Evolutionary conservation across 2,888 invertebrate genomes (phyloP).

Genomic region (Brassicogethes aeneus): DNA sequence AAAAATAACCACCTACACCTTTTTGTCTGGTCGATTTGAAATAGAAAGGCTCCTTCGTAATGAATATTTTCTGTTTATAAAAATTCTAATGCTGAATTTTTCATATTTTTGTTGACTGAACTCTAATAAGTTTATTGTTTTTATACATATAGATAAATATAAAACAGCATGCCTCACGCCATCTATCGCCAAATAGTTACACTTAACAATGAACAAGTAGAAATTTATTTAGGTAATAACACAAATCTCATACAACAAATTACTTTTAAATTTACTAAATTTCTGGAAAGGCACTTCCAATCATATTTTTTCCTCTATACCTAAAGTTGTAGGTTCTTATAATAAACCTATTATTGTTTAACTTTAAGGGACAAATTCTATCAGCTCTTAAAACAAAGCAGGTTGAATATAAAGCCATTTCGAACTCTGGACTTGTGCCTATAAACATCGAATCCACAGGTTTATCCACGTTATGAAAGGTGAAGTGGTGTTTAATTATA

Average conservation of each 20-base stretch:
- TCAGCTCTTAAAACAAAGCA: constrained; percentile 75
- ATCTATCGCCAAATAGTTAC: no score
- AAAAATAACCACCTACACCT: no score
- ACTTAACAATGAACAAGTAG: no score
- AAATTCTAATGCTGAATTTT: no score
- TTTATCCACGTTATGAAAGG: constrained; percentile 61
- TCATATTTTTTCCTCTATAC: constrained; percentile 67
- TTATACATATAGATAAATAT: no score
- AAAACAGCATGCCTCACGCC: no score
- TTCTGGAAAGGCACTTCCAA: constrained; percentile 77
- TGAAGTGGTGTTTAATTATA: constrained; percentile 63
- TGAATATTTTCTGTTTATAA: no score
- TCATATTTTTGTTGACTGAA: no score
- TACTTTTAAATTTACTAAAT: constrained; percentile 42
- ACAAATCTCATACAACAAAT: neutral
- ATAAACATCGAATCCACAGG: constrained; percentile 72
- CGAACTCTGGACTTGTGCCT: constrained; percentile 85
- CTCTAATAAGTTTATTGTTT: no score
- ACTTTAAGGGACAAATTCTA: constrained; percentile 61
- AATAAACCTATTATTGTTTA: constrained; percentile 61
- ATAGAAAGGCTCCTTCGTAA: no score
- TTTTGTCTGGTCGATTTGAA: no score
- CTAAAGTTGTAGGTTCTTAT: constrained; percentile 63
- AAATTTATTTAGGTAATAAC: no score
- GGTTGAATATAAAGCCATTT: constrained; percentile 81